A percentile compares a stretch with the other conserved stretches of the same genome.
phyloP scores from a whole-genome alignment of 2,797 vertebrate species.

The Coreius guichenoti region DNA sequence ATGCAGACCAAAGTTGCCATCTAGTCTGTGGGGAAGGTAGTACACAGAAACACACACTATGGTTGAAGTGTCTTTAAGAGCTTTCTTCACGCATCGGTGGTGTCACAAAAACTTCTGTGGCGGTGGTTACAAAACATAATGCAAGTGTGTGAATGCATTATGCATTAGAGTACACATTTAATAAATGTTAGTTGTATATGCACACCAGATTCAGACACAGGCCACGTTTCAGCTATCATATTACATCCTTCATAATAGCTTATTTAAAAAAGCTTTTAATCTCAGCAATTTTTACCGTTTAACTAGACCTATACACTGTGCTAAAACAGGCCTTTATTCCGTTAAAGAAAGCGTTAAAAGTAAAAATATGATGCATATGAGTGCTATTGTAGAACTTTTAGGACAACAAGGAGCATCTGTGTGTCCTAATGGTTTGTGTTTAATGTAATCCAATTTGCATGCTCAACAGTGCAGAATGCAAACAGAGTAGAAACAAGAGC shows the following conservation, averaged over 20 bases:
- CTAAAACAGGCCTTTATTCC: not conserved
- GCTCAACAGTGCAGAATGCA: constrained; percentile 43
- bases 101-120: constrained; percentile 45
- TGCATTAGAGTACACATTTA: constrained; percentile 44
- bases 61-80: constrained; percentile 33
- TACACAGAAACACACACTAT: constrained; percentile 1
- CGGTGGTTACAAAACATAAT: constrained; percentile 25
- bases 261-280: not conserved
- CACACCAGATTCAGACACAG: constrained; percentile 29
- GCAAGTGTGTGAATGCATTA: constrained; percentile 42
- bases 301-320: not conserved
- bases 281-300: not conserved
- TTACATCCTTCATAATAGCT: constrained; percentile 22
- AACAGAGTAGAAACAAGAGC: constrained; percentile 33
- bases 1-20: constrained; percentile 18
- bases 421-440: constrained; percentile 30
- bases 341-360: not conserved
- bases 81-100: constrained; percentile 37
- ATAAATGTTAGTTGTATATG: constrained; percentile 27
- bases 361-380: not conserved
- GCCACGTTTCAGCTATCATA: constrained; percentile 32
- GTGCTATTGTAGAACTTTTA: not conserved
- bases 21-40: constrained; percentile 2
- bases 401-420: not conserved
- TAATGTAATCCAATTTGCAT: constrained; percentile 40